Conservation (phyloP, 64 coral and sea anemone species). For the Stichodactyla mertensii region DNA sequence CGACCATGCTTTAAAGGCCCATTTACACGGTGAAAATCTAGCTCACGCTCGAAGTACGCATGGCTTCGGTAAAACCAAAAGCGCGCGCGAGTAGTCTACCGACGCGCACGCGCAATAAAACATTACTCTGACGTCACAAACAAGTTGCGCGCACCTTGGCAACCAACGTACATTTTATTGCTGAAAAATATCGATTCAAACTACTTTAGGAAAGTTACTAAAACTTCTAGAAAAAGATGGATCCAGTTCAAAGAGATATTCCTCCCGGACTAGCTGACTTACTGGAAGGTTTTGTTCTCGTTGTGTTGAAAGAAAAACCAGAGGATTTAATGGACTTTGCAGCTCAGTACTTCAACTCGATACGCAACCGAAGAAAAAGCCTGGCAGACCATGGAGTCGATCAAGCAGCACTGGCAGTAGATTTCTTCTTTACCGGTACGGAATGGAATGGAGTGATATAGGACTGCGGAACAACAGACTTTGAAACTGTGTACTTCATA, state of each 20-base stretch:
- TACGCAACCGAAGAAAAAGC: slow-evolving; percentile 16
- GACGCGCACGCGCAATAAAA: not conserved
- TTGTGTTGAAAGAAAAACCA: slow-evolving; percentile 38
- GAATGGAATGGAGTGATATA: slow-evolving; percentile 49
- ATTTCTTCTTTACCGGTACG: slow-evolving; percentile 40
- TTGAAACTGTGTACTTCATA: not conserved
- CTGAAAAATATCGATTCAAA: not conserved
- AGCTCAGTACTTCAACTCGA: slow-evolving; percentile 25
- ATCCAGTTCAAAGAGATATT: not conserved
- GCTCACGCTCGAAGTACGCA: too few species aligned
- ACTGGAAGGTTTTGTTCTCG: slow-evolving; percentile 49
- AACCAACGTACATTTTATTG: not conserved
- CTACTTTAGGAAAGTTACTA: not conserved
- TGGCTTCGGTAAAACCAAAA: too few species aligned
- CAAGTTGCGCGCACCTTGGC: not conserved
- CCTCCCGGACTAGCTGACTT: slow-evolving; percentile 41
- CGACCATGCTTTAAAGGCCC: too few species aligned
- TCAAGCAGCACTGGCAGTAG: slow-evolving; percentile 30
- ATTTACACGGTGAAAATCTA: too few species aligned
- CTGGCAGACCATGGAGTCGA: slow-evolving; percentile 46
- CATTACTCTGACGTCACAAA: not conserved
- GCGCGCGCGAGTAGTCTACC: not conserved
- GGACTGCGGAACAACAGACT: not conserved
- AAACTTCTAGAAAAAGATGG: not conserved
- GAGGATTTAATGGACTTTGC: slow-evolving; percentile 40